Base-by-base conservation (phyloP, 1,140 invertebrate species). In the Pomacea maculata region DNA sequence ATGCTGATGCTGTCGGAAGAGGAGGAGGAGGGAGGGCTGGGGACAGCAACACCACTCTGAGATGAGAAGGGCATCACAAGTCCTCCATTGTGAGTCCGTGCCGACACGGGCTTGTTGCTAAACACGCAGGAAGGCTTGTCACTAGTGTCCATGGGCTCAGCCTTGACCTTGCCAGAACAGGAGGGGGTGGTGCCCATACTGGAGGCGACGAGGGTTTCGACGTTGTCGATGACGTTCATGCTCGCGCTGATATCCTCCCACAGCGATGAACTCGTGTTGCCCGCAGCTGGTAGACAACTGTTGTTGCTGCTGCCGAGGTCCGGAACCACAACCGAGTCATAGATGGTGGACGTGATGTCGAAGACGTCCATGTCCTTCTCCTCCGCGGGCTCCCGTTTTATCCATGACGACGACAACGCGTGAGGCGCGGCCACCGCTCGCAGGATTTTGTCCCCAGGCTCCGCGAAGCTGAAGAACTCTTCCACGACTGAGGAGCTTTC, bases 401-500 rank as follows among this genome's bases (percentile, higher is more conserved):
- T 80, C 77, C 76, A 82, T 6, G 78, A 63, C 34, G 52, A 21
- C 7, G 34, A 63, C 8, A 34, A 21, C 15, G 57, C 15, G 57
- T 17, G 11, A 17, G 57, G 57, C 15, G 15, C 11, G 11, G 57
- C 15, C 57, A 61, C 57, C 11, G 11, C 57, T 17, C 57, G 57
- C 57, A 61, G 11, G 11, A 4, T 61, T 2, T 25, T 55, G 74
- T 73, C 71, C 3, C 57, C 17, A 17, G 67, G n/a, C 25, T 65
- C 52, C 34, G 74, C 25, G 25, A 78, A 29, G 55, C 63, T 83
- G 91, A 95, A 95, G 89, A 95, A 95, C 79, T 95, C 94, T 88
- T 95, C 94, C 85, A 95, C 94, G 78, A 93, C 91, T 7, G 93
- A 93, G 6, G 93, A 93, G n/a, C 93, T 93, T 80, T 94, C 92